Base-by-base conservation (phyloP, 2,888 invertebrate species). In the Heliothis peltigera region DNA sequence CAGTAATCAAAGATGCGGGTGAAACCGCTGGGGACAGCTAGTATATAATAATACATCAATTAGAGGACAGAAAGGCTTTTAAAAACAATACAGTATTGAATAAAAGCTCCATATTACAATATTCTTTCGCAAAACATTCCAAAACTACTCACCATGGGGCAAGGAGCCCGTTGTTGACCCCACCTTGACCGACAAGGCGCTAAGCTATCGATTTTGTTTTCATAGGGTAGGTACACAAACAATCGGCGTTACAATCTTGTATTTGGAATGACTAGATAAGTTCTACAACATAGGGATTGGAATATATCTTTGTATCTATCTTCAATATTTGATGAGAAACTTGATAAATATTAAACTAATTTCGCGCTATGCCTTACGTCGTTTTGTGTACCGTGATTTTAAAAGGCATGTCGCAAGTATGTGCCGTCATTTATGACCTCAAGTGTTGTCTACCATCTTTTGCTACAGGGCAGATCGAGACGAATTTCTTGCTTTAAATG, bases 121-220 rank as follows among this genome's bases (percentile, higher is more conserved):
- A 48, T 12, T 15, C 35, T 19, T 51, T 19, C 12, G 67, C 52
- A 25, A 51, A 43, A 49, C 48, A 49, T 4, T 42, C 52, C 39
- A 8, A 60, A 62, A 59, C 22, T 28, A 44, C 7, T 44, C 18
- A 48, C 12, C 25, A 55, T 7, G 35, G 5, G 15, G 25, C 48
- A 28, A 42, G 19, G 51, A 44, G 22, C 57, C 22, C 46, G 32
- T 63, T 35, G 62, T 70, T 67, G 79, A 62, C 79, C 80, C 75
- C 51, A 64, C 80, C 80, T 80, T 80, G 75, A 70, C 72, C 70
- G 62, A 46, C 46, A 32, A 43, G 46, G 61, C 52, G 62, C 49
- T 61, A 56, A 53, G 32, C 49, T 80, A 80, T 80, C 75, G 80
- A 80, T 80, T 80, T 43, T 70, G 77, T 79, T 74, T 74, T 68